Percentiles rank a stretch among this genome's conserved stretches.
Conservation (phyloP, 2,113 vertebrate genomes). For the Dipodomys spectabilis region DNA sequence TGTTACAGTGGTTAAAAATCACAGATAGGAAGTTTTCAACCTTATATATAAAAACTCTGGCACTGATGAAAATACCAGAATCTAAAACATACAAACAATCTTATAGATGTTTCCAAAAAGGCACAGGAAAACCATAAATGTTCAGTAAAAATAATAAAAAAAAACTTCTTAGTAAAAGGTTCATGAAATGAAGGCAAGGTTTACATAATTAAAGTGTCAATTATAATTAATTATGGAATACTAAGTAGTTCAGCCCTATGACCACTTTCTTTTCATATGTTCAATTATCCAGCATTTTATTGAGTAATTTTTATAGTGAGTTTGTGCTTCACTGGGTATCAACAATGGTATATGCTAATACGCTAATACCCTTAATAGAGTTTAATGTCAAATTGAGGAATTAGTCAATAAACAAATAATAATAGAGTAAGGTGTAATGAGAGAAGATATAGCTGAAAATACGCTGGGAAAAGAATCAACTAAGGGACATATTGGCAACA, state of each 20-base stretch:
- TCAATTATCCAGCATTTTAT: neutral
- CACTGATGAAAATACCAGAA: neutral
- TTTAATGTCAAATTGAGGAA: neutral
- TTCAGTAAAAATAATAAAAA: neutral
- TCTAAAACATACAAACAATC: neutral
- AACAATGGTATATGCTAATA: neutral
- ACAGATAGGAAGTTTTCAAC: neutral
- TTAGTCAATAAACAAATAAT: neutral
- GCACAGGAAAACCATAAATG: neutral
- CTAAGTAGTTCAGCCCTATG: neutral
- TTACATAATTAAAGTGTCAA: neutral
- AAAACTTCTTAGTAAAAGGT: neutral
- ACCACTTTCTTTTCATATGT: neutral
- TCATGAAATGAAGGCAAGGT: neutral
- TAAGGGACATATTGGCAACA: neutral
- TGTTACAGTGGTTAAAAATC: neutral
- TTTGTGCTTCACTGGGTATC: neutral
- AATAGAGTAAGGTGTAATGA: neutral
- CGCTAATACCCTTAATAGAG: slow-evolving; percentile 14
- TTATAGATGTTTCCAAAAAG: neutral
- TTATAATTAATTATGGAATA: neutral
- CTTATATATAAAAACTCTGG: neutral
- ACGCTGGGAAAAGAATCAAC: neutral
- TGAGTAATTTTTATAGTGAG: neutral
- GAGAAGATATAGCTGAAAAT: neutral